Percentiles rank a stretch among this genome's conserved stretches.
Conservation (phyloP, 2,797 vertebrate genomes). For the Garrulus glandarius region DNA sequence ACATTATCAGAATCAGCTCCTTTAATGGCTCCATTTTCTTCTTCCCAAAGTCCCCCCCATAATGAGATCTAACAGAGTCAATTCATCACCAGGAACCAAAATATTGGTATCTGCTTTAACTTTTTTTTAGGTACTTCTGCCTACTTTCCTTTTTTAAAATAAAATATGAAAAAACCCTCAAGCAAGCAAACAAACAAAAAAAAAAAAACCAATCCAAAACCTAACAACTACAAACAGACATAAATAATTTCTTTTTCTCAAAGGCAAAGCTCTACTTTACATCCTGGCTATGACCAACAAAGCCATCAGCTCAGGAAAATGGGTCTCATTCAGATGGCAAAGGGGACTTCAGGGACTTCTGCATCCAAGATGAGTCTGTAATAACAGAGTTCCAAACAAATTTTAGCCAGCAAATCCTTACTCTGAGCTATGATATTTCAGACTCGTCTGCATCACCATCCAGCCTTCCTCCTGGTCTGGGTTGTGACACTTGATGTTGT, state of each 20-base stretch:
- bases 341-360: neutral
- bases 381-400: neutral
- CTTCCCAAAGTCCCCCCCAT: neutral
- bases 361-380: neutral
- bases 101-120: neutral
- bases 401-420: neutral
- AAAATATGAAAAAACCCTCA: neutral
- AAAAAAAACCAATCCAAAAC: neutral
- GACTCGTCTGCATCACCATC: neutral
- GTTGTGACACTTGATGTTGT: neutral
- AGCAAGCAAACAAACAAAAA: neutral
- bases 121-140: neutral
- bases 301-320: neutral
- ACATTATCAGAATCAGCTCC: neutral
- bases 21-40: neutral
- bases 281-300: neutral
- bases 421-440: neutral
- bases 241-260: neutral
- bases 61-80: neutral
- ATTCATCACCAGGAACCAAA: neutral
- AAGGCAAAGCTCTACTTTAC: neutral
- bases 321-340: neutral
- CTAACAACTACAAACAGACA: neutral
- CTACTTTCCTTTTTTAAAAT: neutral
- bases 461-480: neutral